phyloP scores from a whole-genome alignment of 2,113 vertebrate species.

The Anguilla japonica region DNA sequence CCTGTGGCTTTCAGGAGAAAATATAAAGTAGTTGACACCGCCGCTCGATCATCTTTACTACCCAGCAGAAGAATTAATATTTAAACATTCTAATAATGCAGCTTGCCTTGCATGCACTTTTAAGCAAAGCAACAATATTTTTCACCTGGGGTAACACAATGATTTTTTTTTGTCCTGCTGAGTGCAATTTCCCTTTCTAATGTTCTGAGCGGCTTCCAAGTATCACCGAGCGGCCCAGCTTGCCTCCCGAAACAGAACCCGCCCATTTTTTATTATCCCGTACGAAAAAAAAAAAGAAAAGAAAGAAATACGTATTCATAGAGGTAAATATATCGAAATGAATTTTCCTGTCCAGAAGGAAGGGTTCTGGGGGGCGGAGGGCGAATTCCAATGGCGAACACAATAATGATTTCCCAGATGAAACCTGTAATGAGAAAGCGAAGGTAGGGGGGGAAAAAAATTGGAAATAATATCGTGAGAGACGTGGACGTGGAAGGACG shows the following conservation, averaged over 20 bases:
- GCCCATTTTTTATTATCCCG: conserved; percentile 34
- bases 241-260: conserved; percentile 31
- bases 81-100: conserved; percentile 92
- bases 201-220: conserved; percentile 37
- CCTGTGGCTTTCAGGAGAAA: conserved; percentile 64
- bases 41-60: conserved; percentile 85
- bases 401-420: conserved; percentile 41
- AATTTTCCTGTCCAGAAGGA: conserved; percentile 32
- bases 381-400: conserved; percentile 35
- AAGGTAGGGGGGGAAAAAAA: neutral
- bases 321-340: conserved; percentile 44
- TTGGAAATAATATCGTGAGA: conserved; percentile 9
- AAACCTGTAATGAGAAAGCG: conserved; percentile 29
- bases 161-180: conserved; percentile 38
- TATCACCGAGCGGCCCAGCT: conserved; percentile 23
- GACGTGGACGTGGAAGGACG: conserved; percentile 7
- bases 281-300: conserved; percentile 53
- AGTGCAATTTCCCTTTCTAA: conserved; percentile 45
- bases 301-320: conserved; percentile 45
- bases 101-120: conserved; percentile 83
- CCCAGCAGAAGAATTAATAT: conserved; percentile 86
- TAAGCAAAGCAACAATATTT: conserved; percentile 77
- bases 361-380: conserved; percentile 20
- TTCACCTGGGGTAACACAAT: conserved; percentile 72
- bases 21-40: conserved; percentile 87